Evolutionary conservation across 2,888 invertebrate genomes (phyloP).

Genomic region (Drosophila bunnanda): DNA sequence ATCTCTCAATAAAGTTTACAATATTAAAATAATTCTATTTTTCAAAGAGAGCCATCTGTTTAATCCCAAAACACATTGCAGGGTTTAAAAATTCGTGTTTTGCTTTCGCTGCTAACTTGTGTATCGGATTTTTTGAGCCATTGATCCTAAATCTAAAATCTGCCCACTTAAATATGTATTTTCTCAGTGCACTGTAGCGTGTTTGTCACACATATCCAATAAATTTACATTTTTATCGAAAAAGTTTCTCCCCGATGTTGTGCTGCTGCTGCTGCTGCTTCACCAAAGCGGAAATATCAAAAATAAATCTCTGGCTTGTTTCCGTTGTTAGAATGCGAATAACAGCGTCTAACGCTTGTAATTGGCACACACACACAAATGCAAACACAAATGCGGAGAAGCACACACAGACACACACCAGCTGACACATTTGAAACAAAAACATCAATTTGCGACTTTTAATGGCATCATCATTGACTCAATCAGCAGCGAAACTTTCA

Average conservation of each 20-base stretch:
- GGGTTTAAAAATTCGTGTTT: background rate
- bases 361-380: conserved; percentile 48
- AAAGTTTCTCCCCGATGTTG: conserved; percentile 68
- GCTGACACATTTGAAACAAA: conserved; percentile 64
- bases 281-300: conserved; percentile 74
- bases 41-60: too few species aligned
- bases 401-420: conserved; percentile 16
- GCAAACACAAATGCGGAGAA: conserved; percentile 12
- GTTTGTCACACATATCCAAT: conserved; percentile 76
- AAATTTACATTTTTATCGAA: conserved; percentile 82
- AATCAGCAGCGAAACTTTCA: conserved; percentile 74
- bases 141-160: conserved; percentile 2
- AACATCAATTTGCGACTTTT: conserved; percentile 79
- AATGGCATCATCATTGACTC: conserved; percentile 79
- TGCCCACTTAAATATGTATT: conserved; percentile 1
- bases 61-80: background rate
- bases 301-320: conserved; percentile 74
- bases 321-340: conserved; percentile 71
- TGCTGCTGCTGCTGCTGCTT: conserved; percentile 48
- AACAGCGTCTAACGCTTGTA: conserved; percentile 61
- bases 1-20: too few species aligned
- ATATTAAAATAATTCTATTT: too few species aligned
- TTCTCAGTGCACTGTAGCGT: conserved; percentile 46
- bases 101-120: background rate
- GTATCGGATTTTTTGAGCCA: background rate